Base-by-base conservation (phyloP, 2,797 vertebrate genomes). In the Poecilia wingei region DNA sequence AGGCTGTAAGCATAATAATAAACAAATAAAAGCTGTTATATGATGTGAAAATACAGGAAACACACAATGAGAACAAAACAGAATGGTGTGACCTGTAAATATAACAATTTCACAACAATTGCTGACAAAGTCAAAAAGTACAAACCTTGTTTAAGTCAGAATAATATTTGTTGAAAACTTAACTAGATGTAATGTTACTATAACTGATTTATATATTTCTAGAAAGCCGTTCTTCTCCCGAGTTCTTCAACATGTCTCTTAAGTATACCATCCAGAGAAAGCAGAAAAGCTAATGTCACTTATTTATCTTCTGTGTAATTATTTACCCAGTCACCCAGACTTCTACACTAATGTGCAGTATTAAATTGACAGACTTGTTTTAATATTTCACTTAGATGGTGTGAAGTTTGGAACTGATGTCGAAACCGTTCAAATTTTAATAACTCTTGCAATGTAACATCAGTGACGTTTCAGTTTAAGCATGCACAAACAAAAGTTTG, bases 251-350 rank as follows among this genome's bases (percentile, higher is more conserved):
- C 16, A 82, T 80, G 1, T 13, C 57, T 33, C 57, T 61, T 22
- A 47, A 55, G 86, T 83, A 55, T 47, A 86, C 94, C 94, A 93
- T 85, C 82, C 93, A 92, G 51, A 47, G 59, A 47, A 69, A 68
- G 75, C 36, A 82, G 80, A 80, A 84, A 78, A 73, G 45, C 0
- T n/a, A 46, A 73, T 80, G 57, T 61, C 43, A 90, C 77, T 69
- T 95, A 91, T 95, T 94, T 95, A 92, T 86, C 22, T 79, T 78
- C 14, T 72, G 89, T 93, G 83, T 95, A 96, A 96, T 95, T 89
- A 96, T 96, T 96, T 86, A 96, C 94, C 72, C 72, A 74, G 84
- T 16, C 41, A 72, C 76, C 80, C 72, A 76, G 45, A 66, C 84
- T 20, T 31, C 43, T 47, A 9, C 51, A 36, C 41, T 36, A 12